Evolutionary conservation across 2,113 vertebrate species (phyloP).

Genomic region (Rutilus rutilus): DNA sequence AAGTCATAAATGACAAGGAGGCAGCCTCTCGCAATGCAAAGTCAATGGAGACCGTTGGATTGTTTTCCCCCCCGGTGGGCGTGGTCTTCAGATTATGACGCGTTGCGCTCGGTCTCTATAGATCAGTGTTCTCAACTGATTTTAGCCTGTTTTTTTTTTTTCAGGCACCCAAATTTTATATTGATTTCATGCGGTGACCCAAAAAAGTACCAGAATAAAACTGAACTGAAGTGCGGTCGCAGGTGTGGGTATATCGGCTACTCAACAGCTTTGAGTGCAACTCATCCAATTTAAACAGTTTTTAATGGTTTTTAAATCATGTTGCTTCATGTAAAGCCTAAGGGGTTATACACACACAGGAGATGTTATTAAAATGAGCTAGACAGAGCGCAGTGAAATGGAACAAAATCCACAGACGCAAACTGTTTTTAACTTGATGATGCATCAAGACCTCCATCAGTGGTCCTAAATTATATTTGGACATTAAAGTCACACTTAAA

Average conservation of each 20-base stretch:
- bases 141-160: too few relatives aligned
- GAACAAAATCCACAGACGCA: background rate
- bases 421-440: background rate
- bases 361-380: background rate
- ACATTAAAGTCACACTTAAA: too few relatives aligned
- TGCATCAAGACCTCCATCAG: background rate
- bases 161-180: background rate
- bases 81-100: too few relatives aligned
- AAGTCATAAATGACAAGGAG: too few relatives aligned
- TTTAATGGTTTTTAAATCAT: slow-evolving; percentile 6
- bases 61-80: too few relatives aligned
- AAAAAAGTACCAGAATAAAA: background rate
- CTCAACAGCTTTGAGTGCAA: background rate
- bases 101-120: too few relatives aligned
- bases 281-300: background rate
- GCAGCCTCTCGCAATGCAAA: too few relatives aligned
- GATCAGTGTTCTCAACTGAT: too few relatives aligned
- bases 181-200: background rate
- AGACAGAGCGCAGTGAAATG: background rate
- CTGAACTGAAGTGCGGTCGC: background rate
- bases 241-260: background rate
- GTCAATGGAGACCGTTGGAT: too few relatives aligned
- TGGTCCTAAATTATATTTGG: background rate
- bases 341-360: background rate
- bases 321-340: slow-evolving; percentile 13